Conservation (phyloP, 2,888 invertebrate species). For the Phyllotreta cruciferae region DNA sequence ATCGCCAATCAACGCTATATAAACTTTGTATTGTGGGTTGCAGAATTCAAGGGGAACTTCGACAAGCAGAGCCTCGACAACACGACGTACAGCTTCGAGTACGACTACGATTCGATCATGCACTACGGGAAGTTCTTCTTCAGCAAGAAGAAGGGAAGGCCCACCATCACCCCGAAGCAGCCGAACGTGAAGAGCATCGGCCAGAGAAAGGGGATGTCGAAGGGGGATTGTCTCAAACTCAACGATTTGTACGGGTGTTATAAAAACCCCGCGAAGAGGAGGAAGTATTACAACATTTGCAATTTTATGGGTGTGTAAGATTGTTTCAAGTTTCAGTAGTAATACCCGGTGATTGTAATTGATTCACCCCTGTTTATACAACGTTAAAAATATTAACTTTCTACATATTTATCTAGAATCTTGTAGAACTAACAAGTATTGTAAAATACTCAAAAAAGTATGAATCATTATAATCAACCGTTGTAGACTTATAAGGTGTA, state of each 20-base stretch:
- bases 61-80: slow-evolving; percentile 70
- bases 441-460: too few relatives aligned
- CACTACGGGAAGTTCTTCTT: slow-evolving; percentile 76
- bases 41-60: slow-evolving; percentile 69
- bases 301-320: slow-evolving; percentile 62
- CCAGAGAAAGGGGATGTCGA: slow-evolving; percentile 69
- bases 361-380: too few relatives aligned
- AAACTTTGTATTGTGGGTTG: slow-evolving; percentile 33
- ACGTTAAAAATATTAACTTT: too few relatives aligned
- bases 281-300: slow-evolving; percentile 66
- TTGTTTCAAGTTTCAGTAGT: too few relatives aligned
- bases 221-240: slow-evolving; percentile 72
- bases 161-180: slow-evolving; percentile 68
- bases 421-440: too few relatives aligned
- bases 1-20: background rate
- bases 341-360: too few relatives aligned
- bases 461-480: too few relatives aligned
- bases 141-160: slow-evolving; percentile 67
- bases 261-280: slow-evolving; percentile 57
- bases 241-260: slow-evolving; percentile 73
- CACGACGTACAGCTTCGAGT: slow-evolving; percentile 72
- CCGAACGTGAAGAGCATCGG: slow-evolving; percentile 65
- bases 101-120: slow-evolving; percentile 82
- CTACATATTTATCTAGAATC: too few relatives aligned
- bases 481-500: too few relatives aligned